Conservation (phyloP, 92 coral and sea anemone genomes). For the Umimayanthus kanabou region DNA sequence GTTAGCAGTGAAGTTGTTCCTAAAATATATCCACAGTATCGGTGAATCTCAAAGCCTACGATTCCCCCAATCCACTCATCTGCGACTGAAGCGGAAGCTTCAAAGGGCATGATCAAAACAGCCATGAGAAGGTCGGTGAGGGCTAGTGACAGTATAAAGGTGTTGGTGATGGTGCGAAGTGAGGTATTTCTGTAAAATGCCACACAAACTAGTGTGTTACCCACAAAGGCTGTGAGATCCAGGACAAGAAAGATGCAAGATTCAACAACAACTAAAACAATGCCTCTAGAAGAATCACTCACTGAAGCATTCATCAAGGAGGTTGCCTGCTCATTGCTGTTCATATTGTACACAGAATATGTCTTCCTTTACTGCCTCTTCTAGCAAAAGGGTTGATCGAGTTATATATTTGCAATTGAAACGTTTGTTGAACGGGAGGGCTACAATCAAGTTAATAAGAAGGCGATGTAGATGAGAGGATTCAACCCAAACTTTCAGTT, state of each 20-base stretch:
- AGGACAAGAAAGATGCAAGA: slow-evolving; percentile 10
- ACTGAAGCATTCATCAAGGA: background rate
- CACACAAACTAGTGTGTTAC: slow-evolving; percentile 24
- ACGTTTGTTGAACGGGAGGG: too few relatives aligned
- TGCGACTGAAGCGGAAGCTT: background rate
- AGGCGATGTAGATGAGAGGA: background rate
- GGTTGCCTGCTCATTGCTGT: background rate
- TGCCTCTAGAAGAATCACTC: background rate
- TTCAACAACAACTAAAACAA: slow-evolving; percentile 10
- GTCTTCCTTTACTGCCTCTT: background rate
- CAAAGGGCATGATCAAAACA: background rate
- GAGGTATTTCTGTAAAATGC: slow-evolving; percentile 15
- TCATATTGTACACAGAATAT: background rate
- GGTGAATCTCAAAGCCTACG: background rate
- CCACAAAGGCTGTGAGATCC: slow-evolving; percentile 12
- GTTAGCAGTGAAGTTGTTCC: background rate
- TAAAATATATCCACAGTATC: background rate
- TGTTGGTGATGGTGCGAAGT: slow-evolving; percentile 28
- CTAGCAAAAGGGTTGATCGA: background rate
- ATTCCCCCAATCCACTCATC: background rate
- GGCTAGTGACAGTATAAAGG: background rate
- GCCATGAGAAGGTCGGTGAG: slow-evolving; percentile 5
- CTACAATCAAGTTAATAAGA: background rate
- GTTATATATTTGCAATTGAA: too few relatives aligned
- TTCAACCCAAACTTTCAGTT: background rate